Conservation (phyloP, 2,797 vertebrate species). For the Cossypha polioptera region DNA sequence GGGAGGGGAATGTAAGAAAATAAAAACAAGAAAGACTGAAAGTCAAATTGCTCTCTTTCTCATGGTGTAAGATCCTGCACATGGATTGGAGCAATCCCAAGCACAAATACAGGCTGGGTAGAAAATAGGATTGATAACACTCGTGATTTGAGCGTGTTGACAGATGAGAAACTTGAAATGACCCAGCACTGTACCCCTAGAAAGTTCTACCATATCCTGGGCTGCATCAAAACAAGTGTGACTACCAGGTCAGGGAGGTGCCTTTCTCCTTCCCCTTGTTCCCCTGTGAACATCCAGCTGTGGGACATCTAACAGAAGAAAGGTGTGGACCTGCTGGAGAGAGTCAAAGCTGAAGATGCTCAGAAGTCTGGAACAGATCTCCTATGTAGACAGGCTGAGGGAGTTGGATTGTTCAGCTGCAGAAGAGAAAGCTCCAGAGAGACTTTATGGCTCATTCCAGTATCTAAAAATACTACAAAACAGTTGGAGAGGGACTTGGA, state of each 20-base stretch:
- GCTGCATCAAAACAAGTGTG: neutral
- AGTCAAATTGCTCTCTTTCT: accelerated
- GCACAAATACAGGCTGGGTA: neutral
- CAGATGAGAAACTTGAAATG: neutral
- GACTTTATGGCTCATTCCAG: neutral
- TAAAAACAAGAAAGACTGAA: neutral
- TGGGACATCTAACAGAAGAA: neutral
- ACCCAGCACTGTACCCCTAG: neutral
- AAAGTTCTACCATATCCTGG: neutral
- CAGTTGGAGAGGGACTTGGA: neutral
- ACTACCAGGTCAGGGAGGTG: neutral
- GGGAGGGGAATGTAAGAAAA: neutral
- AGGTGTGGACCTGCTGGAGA: neutral
- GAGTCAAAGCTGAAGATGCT: accelerated
- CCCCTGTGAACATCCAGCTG: neutral
- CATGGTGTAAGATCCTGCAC: neutral
- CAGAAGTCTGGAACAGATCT: neutral
- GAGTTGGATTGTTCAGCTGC: neutral
- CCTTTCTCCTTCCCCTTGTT: neutral
- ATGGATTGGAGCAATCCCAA: neutral
- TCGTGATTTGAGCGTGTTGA: neutral
- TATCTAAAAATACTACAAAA: neutral
- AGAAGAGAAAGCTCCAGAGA: neutral
- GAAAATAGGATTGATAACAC: neutral
- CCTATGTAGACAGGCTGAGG: neutral